Evolutionary conservation across 2,888 invertebrate genomes (phyloP).

Genomic region (Gandaritis pyraliata): DNA sequence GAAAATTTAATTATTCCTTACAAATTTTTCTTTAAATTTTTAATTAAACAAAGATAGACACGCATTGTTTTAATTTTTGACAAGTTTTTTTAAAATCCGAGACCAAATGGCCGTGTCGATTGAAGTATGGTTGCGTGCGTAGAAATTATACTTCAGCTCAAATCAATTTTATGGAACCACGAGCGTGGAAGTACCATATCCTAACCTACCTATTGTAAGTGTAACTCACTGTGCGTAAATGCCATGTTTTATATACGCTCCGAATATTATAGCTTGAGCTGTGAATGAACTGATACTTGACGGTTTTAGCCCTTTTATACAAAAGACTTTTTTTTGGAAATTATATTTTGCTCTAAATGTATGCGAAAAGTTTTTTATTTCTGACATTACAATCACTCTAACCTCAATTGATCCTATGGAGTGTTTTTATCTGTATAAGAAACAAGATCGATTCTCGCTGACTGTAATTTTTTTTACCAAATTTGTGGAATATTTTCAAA

Average conservation of each 20-base stretch:
- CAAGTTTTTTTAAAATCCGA: slow-evolving; percentile 10
- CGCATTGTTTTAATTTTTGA: slow-evolving; percentile 2
- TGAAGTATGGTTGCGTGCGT: slow-evolving; percentile 14
- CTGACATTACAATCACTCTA: no score
- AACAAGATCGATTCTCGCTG: no score
- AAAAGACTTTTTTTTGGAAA: no score
- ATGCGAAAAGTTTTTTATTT: no score
- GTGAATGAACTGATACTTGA: slow-evolving; percentile 4
- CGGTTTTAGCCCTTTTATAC: neutral
- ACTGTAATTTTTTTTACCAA: no score
- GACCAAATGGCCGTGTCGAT: slow-evolving; percentile 14
- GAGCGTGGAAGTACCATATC: slow-evolving; percentile 11
- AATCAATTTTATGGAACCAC: slow-evolving; percentile 36
- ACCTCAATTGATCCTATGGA: no score
- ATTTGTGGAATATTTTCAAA: no score
- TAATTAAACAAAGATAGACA: slow-evolving; percentile 16
- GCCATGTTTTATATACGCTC: slow-evolving; percentile 10
- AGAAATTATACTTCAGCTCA: slow-evolving; percentile 16
- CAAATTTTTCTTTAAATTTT: neutral
- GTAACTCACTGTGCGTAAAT: slow-evolving; percentile 9
- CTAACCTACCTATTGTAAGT: slow-evolving; percentile 9
- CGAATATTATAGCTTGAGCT: slow-evolving; percentile 2
- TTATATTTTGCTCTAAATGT: no score
- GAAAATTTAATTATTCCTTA: neutral
- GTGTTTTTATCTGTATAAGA: no score